These are phyloP conservation scores for Gonatopus flavifemur DNA, from an alignment of 1,140 invertebrate genomes.

Conservation along the genomic window DNA sequence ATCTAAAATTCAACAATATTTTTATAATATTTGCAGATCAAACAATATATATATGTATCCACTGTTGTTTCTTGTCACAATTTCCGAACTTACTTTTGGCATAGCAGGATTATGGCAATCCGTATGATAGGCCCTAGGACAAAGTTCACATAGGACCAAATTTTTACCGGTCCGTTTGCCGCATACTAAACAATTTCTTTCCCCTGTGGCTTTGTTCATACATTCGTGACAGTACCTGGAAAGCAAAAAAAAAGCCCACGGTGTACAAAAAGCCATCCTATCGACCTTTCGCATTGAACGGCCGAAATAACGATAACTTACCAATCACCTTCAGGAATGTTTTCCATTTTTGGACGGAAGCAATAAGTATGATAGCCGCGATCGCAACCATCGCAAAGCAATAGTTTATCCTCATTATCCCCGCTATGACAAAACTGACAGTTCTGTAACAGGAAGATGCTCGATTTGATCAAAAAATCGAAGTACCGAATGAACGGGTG, in stretches of 20 bases:
- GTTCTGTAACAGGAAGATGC: constrained; percentile 70
- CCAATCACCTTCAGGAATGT: constrained; percentile 96
- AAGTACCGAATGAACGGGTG: background rate
- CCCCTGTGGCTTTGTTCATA: constrained; percentile 91
- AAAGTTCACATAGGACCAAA: constrained; percentile 82
- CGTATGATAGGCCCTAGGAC: constrained; percentile 87
- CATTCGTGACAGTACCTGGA: constrained; percentile 92
- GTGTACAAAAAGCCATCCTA: constrained; percentile 16
- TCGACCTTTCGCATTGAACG: background rate
- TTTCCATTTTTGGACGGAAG: constrained; percentile 96
- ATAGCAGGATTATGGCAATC: constrained; percentile 89
- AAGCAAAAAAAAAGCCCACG: constrained; percentile 3
- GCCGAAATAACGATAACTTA: constrained; percentile 54
- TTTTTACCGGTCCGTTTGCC: constrained; percentile 78
- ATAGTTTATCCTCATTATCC: constrained; percentile 92
- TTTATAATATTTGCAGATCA: background rate
- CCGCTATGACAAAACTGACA: constrained; percentile 96
- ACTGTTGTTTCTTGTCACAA: background rate
- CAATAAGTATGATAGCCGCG: constrained; percentile 98
- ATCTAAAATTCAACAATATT: constrained; percentile 54
- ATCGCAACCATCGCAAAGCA: constrained; percentile 96
- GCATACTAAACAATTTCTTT: constrained; percentile 86
- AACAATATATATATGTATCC: background rate
- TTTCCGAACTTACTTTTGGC: constrained; percentile 65
- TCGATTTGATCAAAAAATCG: background rate